Evolutionary conservation across 2,888 invertebrate species (phyloP), one percentile per base, ranked within the genome.

Genomic region (Drosophila trichaetosa): DNA sequence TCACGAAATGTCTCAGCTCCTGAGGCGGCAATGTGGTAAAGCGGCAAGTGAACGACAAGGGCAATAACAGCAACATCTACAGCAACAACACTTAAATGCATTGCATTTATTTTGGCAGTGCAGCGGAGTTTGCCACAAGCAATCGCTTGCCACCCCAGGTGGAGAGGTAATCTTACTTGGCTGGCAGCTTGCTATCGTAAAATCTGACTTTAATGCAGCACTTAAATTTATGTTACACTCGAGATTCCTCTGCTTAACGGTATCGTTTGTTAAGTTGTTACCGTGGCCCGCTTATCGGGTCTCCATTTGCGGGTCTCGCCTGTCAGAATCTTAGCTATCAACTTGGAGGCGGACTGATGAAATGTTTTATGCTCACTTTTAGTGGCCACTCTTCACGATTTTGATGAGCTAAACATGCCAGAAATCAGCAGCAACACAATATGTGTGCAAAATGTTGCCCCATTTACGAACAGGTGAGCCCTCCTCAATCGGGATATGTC

Each of bases 141-240:
- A 38, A 31, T 6, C 27, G 13, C 33, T 13, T 34, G 13, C 29
- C 33, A 13, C 59, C 46, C 8, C 29, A 56, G 65, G 54, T 49
- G 36, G 31, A 16, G 46, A 2, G 46, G 46, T 24, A 24, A 46
- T 24, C 24, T 24, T 46, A 42, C 46, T 46, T 10, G 42, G 36
- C 56, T 56, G 46, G 62, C 62, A 57, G 46, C 51, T 36, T 1
- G 21, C 54, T 70, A 49, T 62, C 87, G 89, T 84, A 89, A 86
- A 86, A 84, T 69, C 57, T 76, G 76, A 38, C 86, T 86, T 86
- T 86, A 82, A 87, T 88, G 85, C 75, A 76, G 84, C 85, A 89
- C 83, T 86, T 82, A 84, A 89, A 84, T 86, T 87, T 86, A 86
- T 86, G 86, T 81, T 89, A 82, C 86, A 83, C 89, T 77, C 64